phyloP scores from a whole-genome alignment of 2,113 vertebrate species.

The Crotalus viridis region DNA sequence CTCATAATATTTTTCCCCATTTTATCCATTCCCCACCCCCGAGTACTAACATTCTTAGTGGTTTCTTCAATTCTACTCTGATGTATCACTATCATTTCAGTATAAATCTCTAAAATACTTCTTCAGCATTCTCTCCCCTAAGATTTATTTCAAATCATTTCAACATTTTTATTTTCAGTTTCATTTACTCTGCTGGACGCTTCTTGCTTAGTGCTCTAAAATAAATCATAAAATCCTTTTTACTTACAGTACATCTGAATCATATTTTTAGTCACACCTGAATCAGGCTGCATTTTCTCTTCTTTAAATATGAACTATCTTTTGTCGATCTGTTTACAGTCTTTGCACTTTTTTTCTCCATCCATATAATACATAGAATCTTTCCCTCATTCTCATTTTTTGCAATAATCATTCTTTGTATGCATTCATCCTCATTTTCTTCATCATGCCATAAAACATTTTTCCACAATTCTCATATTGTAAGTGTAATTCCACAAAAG shows the following conservation, averaged over 20 bases:
- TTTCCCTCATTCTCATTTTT: not conserved
- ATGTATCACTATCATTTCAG: not conserved
- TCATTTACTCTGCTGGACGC: not conserved
- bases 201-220: not conserved
- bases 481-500: not conserved
- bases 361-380: not conserved
- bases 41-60: not conserved
- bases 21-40: not conserved
- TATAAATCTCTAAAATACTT: not conserved
- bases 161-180: not conserved
- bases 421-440: not conserved
- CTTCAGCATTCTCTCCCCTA: not conserved
- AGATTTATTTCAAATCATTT: not conserved
- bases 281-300: not conserved
- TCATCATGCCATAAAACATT: not conserved
- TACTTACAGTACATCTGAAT: not conserved
- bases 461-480: not conserved
- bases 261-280: not conserved
- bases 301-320: not conserved
- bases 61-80: no score
- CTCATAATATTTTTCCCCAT: not conserved
- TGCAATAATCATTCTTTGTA: not conserved
- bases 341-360: not conserved
- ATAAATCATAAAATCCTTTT: not conserved
- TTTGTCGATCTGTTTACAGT: not conserved